A percentile compares a stretch with the other conserved stretches of the same genome.
These are phyloP conservation scores for Anhinga rufa DNA, from an alignment of 2,113 vertebrate genomes.

Conservation along the genomic window DNA sequence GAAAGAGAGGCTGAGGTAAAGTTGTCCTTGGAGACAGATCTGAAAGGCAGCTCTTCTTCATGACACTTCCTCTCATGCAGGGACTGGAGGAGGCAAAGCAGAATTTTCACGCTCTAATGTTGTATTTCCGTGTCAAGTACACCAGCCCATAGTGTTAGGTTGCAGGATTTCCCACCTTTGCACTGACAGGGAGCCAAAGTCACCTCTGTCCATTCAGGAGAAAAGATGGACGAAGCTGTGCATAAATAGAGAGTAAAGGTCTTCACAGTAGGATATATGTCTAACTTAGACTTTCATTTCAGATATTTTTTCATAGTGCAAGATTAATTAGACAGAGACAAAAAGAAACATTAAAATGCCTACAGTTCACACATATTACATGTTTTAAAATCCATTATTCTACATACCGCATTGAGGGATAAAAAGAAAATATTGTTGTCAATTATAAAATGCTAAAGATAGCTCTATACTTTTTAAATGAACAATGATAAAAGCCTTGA, in stretches of 20 bases:
- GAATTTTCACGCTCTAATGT: not conserved
- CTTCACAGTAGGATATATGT: not conserved
- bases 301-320: conserved; percentile 3
- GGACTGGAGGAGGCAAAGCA: not conserved
- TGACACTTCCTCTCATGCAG: not conserved
- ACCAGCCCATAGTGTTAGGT: not conserved
- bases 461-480: conserved; percentile 71
- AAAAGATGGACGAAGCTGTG: not conserved
- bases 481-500: conserved; percentile 79
- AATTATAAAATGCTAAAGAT: conserved; percentile 75
- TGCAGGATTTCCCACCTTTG: not conserved
- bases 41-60: not conserved
- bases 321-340: conserved; percentile 38
- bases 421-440: conserved; percentile 68
- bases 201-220: not conserved
- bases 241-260: not conserved
- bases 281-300: not conserved
- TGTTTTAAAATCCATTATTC: conserved; percentile 60
- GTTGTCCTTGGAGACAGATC: not conserved
- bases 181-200: not conserved
- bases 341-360: conserved; percentile 39
- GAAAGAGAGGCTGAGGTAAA: not conserved
- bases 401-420: conserved; percentile 22
- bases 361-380: conserved; percentile 2
- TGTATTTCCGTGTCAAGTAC: not conserved